Percentiles rank a stretch among this genome's conserved stretches.
These are phyloP conservation scores for Hyperoodon ampullatus DNA, from an alignment of 2,113 vertebrate species.

Conservation along the genomic window DNA sequence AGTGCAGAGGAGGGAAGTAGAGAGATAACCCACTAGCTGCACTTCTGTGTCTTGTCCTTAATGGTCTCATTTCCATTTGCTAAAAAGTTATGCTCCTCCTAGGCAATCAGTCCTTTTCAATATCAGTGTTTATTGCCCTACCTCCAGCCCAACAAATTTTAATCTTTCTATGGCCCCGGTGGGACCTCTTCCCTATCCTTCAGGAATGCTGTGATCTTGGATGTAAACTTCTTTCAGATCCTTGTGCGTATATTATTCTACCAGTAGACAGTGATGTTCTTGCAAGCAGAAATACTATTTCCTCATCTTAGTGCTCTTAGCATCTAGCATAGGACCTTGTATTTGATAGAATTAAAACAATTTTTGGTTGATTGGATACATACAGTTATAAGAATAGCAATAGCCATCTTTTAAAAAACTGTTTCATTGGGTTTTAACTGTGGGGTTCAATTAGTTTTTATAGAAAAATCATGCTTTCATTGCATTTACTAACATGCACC, in stretches of 20 bases:
- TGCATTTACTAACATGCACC: background rate
- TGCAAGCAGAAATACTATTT: background rate
- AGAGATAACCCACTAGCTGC: background rate
- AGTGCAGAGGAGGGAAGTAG: background rate
- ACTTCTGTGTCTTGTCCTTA: background rate
- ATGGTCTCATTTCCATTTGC: background rate
- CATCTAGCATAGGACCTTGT: background rate
- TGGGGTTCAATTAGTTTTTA: background rate
- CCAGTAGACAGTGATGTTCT: background rate
- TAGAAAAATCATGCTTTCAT: background rate
- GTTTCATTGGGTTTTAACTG: background rate
- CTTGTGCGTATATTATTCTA: background rate
- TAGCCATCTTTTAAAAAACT: background rate
- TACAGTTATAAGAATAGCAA: background rate
- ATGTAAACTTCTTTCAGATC: background rate
- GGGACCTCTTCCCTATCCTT: background rate
- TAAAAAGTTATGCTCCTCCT: background rate
- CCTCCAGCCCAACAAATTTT: background rate
- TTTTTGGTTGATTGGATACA: background rate
- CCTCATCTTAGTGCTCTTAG: background rate
- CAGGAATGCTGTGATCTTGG: background rate
- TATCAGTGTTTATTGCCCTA: background rate
- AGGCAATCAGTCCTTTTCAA: background rate
- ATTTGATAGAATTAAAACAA: background rate
- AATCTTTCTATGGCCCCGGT: background rate